These are phyloP conservation scores for Argyresthia albistria DNA, from an alignment of 2,888 invertebrate genomes.

Conservation along the genomic window DNA sequence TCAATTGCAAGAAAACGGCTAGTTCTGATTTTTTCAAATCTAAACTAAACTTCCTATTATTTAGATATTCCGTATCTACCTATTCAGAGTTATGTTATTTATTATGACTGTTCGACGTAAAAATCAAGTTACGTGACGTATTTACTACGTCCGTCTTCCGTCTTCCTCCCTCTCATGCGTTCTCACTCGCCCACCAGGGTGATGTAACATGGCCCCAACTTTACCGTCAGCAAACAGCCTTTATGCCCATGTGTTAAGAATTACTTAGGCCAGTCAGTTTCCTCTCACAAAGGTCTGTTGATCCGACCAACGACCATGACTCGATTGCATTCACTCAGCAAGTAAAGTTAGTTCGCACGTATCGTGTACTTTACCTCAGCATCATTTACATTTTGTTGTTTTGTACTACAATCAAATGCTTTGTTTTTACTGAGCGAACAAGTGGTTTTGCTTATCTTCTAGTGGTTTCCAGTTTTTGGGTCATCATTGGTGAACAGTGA, in stretches of 20 bases:
- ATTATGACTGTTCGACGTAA: too few species aligned
- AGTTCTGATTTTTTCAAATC: too few species aligned
- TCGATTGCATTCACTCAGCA: conserved; percentile 56
- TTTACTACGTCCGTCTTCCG: neutral
- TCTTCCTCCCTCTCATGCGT: neutral
- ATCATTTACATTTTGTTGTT: neutral
- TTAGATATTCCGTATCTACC: too few species aligned
- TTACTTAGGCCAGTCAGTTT: neutral
- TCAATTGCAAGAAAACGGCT: too few species aligned
- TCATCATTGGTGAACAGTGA: neutral
- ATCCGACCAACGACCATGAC: neutral
- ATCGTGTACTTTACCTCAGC: conserved; percentile 19
- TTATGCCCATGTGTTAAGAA: neutral
- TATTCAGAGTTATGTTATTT: too few species aligned
- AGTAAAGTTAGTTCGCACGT: conserved; percentile 43
- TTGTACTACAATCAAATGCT: too few species aligned
- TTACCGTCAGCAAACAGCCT: neutral
- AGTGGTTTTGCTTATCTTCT: too few species aligned
- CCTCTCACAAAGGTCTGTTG: neutral
- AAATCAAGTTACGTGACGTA: conserved; percentile 1
- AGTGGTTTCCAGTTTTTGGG: neutral
- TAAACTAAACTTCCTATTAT: too few species aligned
- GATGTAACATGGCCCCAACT: neutral
- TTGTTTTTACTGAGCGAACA: too few species aligned
- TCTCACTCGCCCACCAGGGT: neutral